These are phyloP conservation scores for Urocolius indicus DNA, from an alignment of 2,113 vertebrate genomes.

Conservation along the genomic window DNA sequence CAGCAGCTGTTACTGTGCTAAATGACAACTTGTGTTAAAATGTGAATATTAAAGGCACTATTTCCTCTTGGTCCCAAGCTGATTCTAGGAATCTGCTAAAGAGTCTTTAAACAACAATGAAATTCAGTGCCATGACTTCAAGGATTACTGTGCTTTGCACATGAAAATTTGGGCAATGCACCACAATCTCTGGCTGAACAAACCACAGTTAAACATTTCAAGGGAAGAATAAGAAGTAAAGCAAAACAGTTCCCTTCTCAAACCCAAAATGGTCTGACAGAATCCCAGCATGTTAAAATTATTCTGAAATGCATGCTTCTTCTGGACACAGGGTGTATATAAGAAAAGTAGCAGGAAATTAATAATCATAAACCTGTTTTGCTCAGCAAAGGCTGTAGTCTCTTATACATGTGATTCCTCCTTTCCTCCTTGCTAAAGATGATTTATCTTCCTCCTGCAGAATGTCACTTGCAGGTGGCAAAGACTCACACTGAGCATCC, in stretches of 20 bases:
- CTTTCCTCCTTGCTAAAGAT: not conserved
- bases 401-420: not conserved
- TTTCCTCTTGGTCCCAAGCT: conserved; percentile 9
- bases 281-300: not conserved
- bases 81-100: conserved; percentile 9
- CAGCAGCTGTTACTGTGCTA: conserved; percentile 10
- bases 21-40: conserved; percentile 32
- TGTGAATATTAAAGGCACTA: not conserved
- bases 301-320: not conserved
- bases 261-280: not conserved
- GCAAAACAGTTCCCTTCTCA: not conserved
- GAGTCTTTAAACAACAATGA: not conserved
- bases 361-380: not conserved
- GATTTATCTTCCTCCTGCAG: not conserved
- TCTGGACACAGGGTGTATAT: not conserved
- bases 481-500: not conserved
- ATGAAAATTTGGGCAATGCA: not conserved
- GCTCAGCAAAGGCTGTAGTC: not conserved
- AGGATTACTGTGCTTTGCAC: not conserved
- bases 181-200: not conserved
- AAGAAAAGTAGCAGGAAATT: not conserved
- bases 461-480: not conserved
- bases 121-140: conserved; percentile 26
- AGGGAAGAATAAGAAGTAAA: not conserved
- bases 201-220: not conserved